phyloP scores from a whole-genome alignment of 1,140 invertebrate genomes.

The Ostrea edulis region DNA sequence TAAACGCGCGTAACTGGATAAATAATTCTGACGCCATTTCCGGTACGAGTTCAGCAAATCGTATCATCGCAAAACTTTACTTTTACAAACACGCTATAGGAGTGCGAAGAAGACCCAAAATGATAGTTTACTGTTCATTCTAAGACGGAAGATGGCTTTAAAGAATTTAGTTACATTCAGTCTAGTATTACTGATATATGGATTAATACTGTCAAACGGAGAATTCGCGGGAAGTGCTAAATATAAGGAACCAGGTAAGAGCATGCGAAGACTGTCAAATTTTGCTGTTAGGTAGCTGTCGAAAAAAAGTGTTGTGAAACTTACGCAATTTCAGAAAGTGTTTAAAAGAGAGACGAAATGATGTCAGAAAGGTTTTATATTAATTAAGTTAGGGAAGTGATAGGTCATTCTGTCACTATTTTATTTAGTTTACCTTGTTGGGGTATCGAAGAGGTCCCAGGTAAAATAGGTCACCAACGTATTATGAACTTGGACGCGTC shows the following conservation, averaged over 20 bases:
- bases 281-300: not conserved
- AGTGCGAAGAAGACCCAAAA: slow-evolving; percentile 29
- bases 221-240: slow-evolving; percentile 31
- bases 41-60: slow-evolving; percentile 22
- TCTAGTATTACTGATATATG: slow-evolving; percentile 14
- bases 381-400: not conserved
- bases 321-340: not conserved
- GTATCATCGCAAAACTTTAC: slow-evolving; percentile 29
- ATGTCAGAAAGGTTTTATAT: not conserved
- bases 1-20: slow-evolving; percentile 24
- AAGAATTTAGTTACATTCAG: slow-evolving; percentile 17
- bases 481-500: slow-evolving; percentile 37
- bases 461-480: slow-evolving; percentile 5
- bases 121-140: slow-evolving; percentile 26
- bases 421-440: not conserved
- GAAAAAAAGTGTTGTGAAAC: not conserved
- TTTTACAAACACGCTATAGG: slow-evolving; percentile 33
- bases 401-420: not conserved
- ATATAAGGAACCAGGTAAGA: slow-evolving; percentile 26
- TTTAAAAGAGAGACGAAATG: not conserved
- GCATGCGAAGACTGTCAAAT: not conserved
- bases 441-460: slow-evolving; percentile 22
- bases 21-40: slow-evolving; percentile 25
- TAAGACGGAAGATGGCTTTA: not conserved
- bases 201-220: slow-evolving; percentile 7